A percentile compares a stretch with the other conserved stretches of the same genome.
Conservation (phyloP, 2,797 vertebrate genomes). For the Malurus leucopterus region DNA sequence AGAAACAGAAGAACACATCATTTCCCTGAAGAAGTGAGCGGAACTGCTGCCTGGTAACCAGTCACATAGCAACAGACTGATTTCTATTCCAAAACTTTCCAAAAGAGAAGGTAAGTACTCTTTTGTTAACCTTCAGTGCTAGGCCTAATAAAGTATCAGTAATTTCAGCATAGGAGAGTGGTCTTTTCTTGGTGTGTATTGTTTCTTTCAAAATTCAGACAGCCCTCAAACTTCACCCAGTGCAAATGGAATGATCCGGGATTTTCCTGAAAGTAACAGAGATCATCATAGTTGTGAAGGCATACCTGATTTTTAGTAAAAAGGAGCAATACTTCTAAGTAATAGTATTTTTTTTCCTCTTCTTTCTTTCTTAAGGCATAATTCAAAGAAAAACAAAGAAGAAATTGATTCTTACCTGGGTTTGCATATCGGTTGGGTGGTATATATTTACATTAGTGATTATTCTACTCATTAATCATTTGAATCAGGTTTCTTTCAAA, state of each 20-base stretch:
- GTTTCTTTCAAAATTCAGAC: not conserved
- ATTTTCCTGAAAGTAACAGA: not conserved
- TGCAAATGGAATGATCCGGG: not conserved
- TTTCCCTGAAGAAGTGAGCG: slow-evolving; percentile 18
- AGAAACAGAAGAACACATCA: slow-evolving; percentile 3
- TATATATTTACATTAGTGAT: not conserved
- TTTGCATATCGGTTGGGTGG: not conserved
- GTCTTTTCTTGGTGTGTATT: fast-evolving
- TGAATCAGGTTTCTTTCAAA: not conserved
- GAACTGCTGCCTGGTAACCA: slow-evolving; percentile 52
- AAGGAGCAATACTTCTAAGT: not conserved
- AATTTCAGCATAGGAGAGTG: not conserved
- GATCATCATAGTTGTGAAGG: not conserved
- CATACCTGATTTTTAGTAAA: not conserved
- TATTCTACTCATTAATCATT: not conserved
- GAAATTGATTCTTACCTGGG: not conserved
- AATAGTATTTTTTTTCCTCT: not conserved
- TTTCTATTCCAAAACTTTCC: slow-evolving; percentile 52
- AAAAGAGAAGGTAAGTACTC: slow-evolving; percentile 58
- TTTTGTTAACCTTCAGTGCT: slow-evolving; percentile 32
- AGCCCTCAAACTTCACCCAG: not conserved
- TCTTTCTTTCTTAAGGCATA: not conserved
- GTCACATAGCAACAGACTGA: slow-evolving; percentile 43
- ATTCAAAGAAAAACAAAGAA: not conserved
- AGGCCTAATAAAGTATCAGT: not conserved